A percentile compares a stretch with the other conserved stretches of the same genome.
Conservation (phyloP, 2,797 vertebrate genomes). For the Catamblyrhynchus diadema region DNA sequence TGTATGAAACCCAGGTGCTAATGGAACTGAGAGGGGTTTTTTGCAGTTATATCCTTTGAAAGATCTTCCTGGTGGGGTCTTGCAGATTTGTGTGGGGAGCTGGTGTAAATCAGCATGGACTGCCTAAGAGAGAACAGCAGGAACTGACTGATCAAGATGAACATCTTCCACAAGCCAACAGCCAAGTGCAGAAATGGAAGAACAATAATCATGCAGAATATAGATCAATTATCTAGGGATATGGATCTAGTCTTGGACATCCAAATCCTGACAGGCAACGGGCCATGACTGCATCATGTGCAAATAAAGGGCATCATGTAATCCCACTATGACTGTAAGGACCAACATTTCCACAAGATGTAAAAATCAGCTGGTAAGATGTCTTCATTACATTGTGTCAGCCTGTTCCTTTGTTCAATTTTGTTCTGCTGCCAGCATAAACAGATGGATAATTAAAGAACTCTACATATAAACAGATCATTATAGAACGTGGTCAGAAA, state of each 20-base stretch:
- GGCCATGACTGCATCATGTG: neutral
- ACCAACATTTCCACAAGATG: neutral
- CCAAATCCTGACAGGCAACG: neutral
- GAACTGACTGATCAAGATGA: neutral
- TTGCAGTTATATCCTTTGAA: neutral
- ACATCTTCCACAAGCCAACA: neutral
- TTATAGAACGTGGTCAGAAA: constrained; percentile 10
- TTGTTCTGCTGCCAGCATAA: constrained; percentile 16
- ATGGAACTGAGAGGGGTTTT: rapidly evolving
- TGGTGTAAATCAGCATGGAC: neutral
- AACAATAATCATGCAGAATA: neutral
- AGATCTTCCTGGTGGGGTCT: neutral
- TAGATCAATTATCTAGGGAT: neutral
- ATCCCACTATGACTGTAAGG: neutral
- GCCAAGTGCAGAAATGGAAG: neutral
- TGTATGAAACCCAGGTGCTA: neutral
- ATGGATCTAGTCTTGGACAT: neutral
- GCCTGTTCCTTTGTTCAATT: neutral
- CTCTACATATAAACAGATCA: neutral
- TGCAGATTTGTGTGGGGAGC: neutral
- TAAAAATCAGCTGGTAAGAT: neutral
- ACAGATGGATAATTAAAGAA: constrained; percentile 49
- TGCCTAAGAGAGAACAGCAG: neutral
- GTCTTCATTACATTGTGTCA: neutral
- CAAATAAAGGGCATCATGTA: neutral